A percentile compares a stretch with the other conserved stretches of the same genome.
Conservation (phyloP, 2,113 vertebrate species). For the Boleophthalmus pectinirostris region DNA sequence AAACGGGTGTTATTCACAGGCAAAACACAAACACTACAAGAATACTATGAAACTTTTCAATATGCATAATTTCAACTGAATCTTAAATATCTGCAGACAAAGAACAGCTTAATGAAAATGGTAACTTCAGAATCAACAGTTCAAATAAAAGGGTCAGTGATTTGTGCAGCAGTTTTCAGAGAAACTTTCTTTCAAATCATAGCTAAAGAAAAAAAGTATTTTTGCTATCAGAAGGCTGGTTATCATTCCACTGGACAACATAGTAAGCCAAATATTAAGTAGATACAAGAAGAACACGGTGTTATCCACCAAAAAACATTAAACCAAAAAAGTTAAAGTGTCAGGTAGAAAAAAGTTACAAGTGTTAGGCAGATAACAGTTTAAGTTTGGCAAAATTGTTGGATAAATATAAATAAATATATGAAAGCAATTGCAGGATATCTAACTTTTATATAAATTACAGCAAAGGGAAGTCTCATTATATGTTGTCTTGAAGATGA, state of each 20-base stretch:
- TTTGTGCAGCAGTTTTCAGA: not conserved
- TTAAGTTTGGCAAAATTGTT: not conserved
- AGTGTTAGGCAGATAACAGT: too few relatives aligned
- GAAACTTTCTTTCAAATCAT: not conserved
- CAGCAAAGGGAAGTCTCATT: too few relatives aligned
- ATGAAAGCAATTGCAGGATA: too few relatives aligned
- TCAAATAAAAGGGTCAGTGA: not conserved
- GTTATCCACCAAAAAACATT: too few relatives aligned
- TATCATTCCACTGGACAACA: too few relatives aligned
- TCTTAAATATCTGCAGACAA: slow-evolving; percentile 3
- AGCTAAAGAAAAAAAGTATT: not conserved
- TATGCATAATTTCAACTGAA: not conserved
- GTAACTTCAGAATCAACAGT: not conserved
- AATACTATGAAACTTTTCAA: slow-evolving; percentile 12
- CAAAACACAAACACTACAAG: slow-evolving; percentile 60
- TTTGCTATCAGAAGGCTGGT: not conserved
- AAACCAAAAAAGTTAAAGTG: too few relatives aligned
- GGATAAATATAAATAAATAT: not conserved
- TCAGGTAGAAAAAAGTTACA: too few relatives aligned
- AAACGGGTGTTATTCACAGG: slow-evolving; percentile 80
- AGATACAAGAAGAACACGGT: too few relatives aligned
- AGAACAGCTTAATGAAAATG: not conserved
- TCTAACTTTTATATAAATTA: too few relatives aligned
- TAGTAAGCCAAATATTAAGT: too few relatives aligned
- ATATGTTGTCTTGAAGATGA: too few relatives aligned